These are phyloP conservation scores for Hyphantria cunea DNA, from an alignment of 1,140 invertebrate genomes.

Conservation along the genomic window DNA sequence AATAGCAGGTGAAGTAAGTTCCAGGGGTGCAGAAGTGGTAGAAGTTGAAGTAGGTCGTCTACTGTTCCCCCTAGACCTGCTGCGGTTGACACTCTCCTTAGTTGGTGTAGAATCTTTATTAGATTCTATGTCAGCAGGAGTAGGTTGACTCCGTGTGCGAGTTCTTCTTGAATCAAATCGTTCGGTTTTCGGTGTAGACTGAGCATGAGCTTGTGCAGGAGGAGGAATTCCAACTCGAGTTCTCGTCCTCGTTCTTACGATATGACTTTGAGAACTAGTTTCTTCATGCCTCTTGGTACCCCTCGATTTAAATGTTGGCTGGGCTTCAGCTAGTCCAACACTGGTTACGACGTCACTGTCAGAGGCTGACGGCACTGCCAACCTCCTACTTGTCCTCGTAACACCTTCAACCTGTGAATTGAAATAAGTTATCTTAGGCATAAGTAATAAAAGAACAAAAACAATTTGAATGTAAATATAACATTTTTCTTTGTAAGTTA, in stretches of 20 bases:
- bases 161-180: slow-evolving; percentile 68
- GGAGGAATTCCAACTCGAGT: slow-evolving; percentile 43
- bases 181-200: slow-evolving; percentile 42
- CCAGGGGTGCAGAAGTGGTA: slow-evolving; percentile 30
- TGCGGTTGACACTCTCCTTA: slow-evolving; percentile 45
- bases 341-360: slow-evolving; percentile 44
- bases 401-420: slow-evolving; percentile 62
- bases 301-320: slow-evolving; percentile 56
- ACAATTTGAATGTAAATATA: too few relatives aligned
- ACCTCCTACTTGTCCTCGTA: slow-evolving; percentile 54
- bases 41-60: slow-evolving; percentile 37
- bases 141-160: slow-evolving; percentile 53
- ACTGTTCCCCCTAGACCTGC: slow-evolving; percentile 45
- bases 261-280: slow-evolving; percentile 36
- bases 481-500: too few relatives aligned
- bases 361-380: slow-evolving; percentile 38
- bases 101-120: slow-evolving; percentile 41
- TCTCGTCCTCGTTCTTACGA: slow-evolving; percentile 47
- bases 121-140: slow-evolving; percentile 40
- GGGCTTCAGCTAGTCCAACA: slow-evolving; percentile 44
- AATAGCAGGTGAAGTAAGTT: slow-evolving; percentile 40
- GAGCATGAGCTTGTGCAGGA: slow-evolving; percentile 37
- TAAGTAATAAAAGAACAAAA: neutral
- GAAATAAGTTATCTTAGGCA: neutral
- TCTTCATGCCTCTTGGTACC: slow-evolving; percentile 57